Evolutionary conservation across 2,797 vertebrate genomes (phyloP), one percentile per base, ranked within the genome.

Genomic region (Lophius americanus): DNA sequence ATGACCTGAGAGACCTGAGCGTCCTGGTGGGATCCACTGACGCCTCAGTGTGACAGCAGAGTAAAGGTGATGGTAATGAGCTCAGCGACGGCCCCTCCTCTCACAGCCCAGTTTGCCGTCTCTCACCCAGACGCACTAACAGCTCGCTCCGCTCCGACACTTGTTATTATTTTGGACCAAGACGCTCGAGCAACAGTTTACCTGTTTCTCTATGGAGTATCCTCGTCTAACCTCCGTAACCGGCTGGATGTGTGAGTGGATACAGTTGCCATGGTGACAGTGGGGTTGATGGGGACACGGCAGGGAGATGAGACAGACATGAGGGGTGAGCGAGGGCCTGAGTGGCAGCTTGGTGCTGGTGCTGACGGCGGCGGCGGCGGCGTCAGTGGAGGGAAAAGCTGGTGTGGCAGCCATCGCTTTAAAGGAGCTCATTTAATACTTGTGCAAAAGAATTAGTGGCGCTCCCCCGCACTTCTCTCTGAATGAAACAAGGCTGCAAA

Each of bases 191-290:
- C 85, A 90, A 82, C 88, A 86, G 79, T 83, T 84, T 78, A 78
- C 79, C 88, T 80, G 69, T 76, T 78, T 81, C 87, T 91, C 64
- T 78, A 7, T 52, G 73, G 77, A 88, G 83, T 91, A 90, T 94
- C 91, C 90, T 85, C 75, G 76, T 87, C 78, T 91, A 91, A 92
- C 89, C 90, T 88, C 78, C 71, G 69, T 23, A 71, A 77, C 79
- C 44, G 59, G 51, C 74, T 79, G 75, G 62, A 79, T 86, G 60
- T 65, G 46, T 63, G 74, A 56, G 36, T 79, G 90, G 91, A 92
- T 79, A 86, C 91, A 90, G 94, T 94, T 94, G 91, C 92, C 88
- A 95, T 95, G 88, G 92, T 66, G 90, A 94, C 92, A 72, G 85
- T 85, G 85, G 89, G 88, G 88, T 72, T 85, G 87, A 85, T 88